Evolutionary conservation across 1,140 invertebrate species (phyloP).

Genomic region (Drosophila nigrodunni): DNA sequence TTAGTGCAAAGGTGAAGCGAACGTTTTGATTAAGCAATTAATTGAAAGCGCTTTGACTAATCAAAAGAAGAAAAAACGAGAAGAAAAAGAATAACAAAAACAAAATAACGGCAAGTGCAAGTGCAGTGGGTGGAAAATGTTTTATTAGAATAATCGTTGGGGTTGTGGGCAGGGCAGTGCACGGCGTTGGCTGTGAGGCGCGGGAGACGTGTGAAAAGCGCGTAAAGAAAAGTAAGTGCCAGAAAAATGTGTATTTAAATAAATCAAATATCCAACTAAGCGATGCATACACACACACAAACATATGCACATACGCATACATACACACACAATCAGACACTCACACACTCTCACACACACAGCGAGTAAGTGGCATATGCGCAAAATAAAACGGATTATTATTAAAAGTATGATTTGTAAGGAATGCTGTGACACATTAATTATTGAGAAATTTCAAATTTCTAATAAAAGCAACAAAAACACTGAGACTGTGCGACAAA

Average conservation of each 20-base stretch:
- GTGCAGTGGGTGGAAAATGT: conserved; percentile 79
- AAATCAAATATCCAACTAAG: conserved; percentile 77
- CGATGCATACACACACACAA: conserved; percentile 73
- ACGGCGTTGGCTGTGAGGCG: conserved; percentile 15
- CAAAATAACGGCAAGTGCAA: conserved; percentile 70
- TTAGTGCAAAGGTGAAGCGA: conserved; percentile 66
- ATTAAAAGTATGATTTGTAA: conserved; percentile 33
- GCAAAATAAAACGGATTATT: conserved; percentile 34
- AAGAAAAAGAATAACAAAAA: conserved; percentile 43
- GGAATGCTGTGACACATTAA: conserved; percentile 62
- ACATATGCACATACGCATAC: conserved; percentile 38
- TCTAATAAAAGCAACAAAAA: conserved; percentile 2
- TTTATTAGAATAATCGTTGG: conserved; percentile 64
- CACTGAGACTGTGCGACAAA: conserved; percentile 64
- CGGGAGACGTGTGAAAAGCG: conserved; percentile 69
- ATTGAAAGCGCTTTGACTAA: conserved; percentile 56
- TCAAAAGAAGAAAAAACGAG: conserved; percentile 5
- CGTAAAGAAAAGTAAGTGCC: conserved; percentile 80
- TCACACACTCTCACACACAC: neutral
- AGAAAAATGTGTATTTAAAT: conserved; percentile 78
- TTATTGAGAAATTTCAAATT: conserved; percentile 70
- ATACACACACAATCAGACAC: conserved; percentile 1
- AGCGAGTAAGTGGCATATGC: conserved; percentile 58
- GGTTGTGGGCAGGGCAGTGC: conserved; percentile 9
- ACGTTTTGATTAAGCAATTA: conserved; percentile 80